phyloP scores from a whole-genome alignment of 2,113 vertebrate species.

The Sminthopsis crassicaudata region DNA sequence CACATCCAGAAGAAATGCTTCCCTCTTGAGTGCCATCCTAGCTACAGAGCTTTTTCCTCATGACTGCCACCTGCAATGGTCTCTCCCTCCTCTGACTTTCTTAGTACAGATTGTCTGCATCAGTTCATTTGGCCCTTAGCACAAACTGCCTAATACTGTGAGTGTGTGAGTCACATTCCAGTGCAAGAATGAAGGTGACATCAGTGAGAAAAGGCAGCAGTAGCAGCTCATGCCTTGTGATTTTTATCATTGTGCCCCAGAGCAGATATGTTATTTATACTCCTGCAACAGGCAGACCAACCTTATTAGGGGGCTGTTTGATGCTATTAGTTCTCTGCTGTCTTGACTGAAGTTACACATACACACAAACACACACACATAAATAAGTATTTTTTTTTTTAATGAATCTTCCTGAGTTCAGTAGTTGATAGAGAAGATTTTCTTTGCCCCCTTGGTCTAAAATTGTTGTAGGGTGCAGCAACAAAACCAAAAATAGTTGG shows the following conservation, averaged over 20 bases:
- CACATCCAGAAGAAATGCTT: background rate
- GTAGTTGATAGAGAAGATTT: background rate
- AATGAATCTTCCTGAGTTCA: slow-evolving; percentile 32
- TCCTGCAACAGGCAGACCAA: slow-evolving; percentile 59
- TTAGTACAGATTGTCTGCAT: background rate
- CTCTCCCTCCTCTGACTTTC: background rate
- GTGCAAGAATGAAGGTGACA: slow-evolving; percentile 46
- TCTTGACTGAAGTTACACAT: slow-evolving; percentile 34
- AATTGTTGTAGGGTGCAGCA: background rate
- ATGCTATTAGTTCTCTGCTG: slow-evolving; percentile 40
- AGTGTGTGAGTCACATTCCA: background rate
- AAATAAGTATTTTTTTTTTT: background rate
- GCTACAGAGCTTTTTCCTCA: background rate
- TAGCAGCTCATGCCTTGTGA: slow-evolving; percentile 55
- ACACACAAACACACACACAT: background rate
- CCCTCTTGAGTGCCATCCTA: background rate
- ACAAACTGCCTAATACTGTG: background rate
- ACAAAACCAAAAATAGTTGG: background rate
- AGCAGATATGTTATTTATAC: slow-evolving; percentile 63
- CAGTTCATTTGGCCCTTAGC: background rate
- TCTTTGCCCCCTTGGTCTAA: slow-evolving; percentile 7
- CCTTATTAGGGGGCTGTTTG: slow-evolving; percentile 54
- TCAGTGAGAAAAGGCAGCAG: slow-evolving; percentile 42
- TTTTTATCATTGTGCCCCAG: slow-evolving; percentile 54
- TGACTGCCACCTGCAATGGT: background rate